Percentiles rank a stretch among this genome's conserved stretches.
These are phyloP conservation scores for Gymnobelideus leadbeateri DNA, from an alignment of 2,113 vertebrate genomes.

Conservation along the genomic window DNA sequence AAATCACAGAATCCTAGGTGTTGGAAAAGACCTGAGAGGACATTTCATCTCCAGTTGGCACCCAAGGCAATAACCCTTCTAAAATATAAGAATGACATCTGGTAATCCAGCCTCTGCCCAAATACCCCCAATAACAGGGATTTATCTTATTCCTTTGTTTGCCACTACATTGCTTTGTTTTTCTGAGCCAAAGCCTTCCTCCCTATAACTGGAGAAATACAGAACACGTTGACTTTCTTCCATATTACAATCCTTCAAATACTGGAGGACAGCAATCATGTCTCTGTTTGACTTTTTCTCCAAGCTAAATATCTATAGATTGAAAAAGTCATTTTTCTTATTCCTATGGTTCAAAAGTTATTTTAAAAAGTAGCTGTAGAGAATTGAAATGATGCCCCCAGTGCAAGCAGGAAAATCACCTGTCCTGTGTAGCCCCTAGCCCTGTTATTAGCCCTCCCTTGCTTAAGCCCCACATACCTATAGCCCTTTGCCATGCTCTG, in stretches of 20 bases:
- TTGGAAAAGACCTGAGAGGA: background rate
- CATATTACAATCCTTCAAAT: background rate
- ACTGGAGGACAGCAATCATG: background rate
- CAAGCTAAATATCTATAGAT: background rate
- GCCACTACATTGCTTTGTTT: background rate
- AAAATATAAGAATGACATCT: background rate
- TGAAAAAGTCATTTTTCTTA: background rate
- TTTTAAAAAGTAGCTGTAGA: background rate
- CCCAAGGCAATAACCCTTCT: background rate
- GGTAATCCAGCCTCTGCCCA: background rate
- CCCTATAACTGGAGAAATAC: background rate
- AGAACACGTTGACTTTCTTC: background rate
- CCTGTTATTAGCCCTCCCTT: background rate
- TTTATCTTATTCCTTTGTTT: background rate
- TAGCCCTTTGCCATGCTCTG: background rate
- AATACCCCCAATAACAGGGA: background rate
- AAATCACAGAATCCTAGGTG: background rate
- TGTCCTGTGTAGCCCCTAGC: background rate
- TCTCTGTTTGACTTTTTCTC: background rate
- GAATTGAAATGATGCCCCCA: background rate
- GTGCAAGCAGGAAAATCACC: background rate
- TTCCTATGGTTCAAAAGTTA: background rate
- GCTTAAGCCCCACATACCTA: background rate
- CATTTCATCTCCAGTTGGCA: background rate
- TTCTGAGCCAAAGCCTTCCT: background rate